A percentile compares a stretch with the other conserved stretches of the same genome.
Evolutionary conservation across 2,797 vertebrate species (phyloP).

Genomic region (Scarus forsteni): DNA sequence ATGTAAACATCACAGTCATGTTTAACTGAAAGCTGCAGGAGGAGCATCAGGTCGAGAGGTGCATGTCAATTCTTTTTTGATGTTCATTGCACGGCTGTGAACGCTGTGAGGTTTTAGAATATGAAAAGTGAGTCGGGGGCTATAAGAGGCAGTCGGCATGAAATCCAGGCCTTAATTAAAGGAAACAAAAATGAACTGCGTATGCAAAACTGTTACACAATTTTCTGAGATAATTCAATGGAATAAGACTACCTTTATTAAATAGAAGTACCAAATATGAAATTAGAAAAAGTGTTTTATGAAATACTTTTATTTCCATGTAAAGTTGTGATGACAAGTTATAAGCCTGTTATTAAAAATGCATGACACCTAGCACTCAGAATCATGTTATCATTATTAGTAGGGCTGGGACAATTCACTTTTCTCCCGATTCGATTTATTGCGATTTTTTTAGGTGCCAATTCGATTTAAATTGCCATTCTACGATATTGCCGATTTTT

Average conservation of each 20-base stretch:
- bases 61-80: slow-evolving; percentile 34
- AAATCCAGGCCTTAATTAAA: neutral
- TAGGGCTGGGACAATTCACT: too few species aligned
- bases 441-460: too few species aligned
- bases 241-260: neutral
- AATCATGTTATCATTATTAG: too few species aligned
- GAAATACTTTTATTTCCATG: too few species aligned
- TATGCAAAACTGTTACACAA: neutral
- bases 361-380: too few species aligned
- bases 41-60: neutral
- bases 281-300: too few species aligned
- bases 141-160: neutral
- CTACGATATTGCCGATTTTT: too few species aligned
- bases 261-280: neutral
- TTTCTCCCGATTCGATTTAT: too few species aligned
- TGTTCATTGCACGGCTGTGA: slow-evolving; percentile 29
- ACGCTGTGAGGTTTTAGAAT: slow-evolving; percentile 24
- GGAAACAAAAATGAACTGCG: neutral
- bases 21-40: slow-evolving; percentile 18
- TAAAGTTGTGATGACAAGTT: too few species aligned
- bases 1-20: slow-evolving; percentile 25
- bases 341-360: too few species aligned
- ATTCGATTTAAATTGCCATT: too few species aligned
- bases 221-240: neutral
- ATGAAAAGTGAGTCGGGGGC: slow-evolving; percentile 10